Conservation (phyloP, 2,797 vertebrate species). For the Masticophis lateralis region DNA sequence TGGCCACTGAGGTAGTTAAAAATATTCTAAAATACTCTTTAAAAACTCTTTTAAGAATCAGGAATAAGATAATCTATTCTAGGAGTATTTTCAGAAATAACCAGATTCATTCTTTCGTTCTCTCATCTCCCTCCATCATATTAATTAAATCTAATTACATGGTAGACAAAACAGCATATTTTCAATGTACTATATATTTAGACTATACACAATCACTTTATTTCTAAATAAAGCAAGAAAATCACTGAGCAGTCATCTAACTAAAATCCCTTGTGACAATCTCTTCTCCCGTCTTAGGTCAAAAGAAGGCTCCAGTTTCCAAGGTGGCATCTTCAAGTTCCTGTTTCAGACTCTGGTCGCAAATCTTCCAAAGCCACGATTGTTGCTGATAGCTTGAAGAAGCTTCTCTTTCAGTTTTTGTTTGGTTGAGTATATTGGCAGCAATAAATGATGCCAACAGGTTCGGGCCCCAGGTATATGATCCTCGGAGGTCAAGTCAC, state of each 20-base stretch:
- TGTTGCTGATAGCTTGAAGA: constrained; percentile 70
- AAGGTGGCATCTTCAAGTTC: neutral
- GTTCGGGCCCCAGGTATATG: constrained; percentile 73
- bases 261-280: neutral
- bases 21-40: neutral
- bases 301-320: neutral
- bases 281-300: neutral
- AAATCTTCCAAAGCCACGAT: constrained; percentile 68
- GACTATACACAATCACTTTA: neutral
- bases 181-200: neutral
- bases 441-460: constrained; percentile 67
- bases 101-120: too few relatives aligned
- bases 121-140: too few relatives aligned
- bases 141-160: too few relatives aligned
- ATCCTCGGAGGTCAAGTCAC: constrained; percentile 58
- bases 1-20: neutral
- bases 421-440: constrained; percentile 69
- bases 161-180: neutral
- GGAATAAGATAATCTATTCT: neutral
- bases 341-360: neutral
- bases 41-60: neutral
- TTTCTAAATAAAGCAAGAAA: neutral
- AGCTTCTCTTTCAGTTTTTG: constrained; percentile 70
- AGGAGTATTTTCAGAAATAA: neutral
- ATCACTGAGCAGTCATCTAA: neutral